Evolutionary conservation across 2,888 invertebrate genomes (phyloP), one percentile per base, ranked within the genome.

Genomic region (Catotricha subobsoleta): DNA sequence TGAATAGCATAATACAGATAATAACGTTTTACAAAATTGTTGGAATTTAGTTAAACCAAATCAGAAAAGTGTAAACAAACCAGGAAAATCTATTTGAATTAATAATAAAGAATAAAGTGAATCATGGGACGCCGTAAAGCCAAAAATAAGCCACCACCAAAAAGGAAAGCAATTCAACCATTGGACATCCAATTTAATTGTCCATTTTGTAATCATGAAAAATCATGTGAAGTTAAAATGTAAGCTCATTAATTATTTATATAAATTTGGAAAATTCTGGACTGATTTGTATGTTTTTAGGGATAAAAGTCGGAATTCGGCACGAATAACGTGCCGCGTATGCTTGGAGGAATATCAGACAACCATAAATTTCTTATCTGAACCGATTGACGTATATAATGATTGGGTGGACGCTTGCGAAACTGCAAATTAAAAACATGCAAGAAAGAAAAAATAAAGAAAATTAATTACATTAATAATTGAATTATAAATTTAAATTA

Each of bases 401-500:
- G 95, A 97, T 60, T 98, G 97, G 97, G 94, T 98, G 45, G 97
- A 98, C 69, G 97, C 95, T 1, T 98, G 97, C 66, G 97, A 98
- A 70, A 76, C 70, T 52, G 95, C 94, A 42, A 98, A 91, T 62
- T 78, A 62, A 68, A n/a, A n/a, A n/a, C n/a, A n/a, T n/a, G n/a
- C n/a, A n/a, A n/a, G n/a, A n/a, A n/a, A n/a, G n/a, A n/a, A n/a
- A n/a, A n/a, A n/a, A n/a, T n/a, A n/a, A n/a, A n/a, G n/a, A n/a
- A n/a, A n/a, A n/a, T n/a, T n/a, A n/a, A n/a, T n/a, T n/a, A n/a
- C n/a, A n/a, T n/a, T n/a, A n/a, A n/a, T n/a, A n/a, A n/a, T n/a
- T n/a, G n/a, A n/a, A n/a, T n/a, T n/a, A n/a, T n/a, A n/a, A n/a
- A n/a, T n/a, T n/a, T n/a, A n/a, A n/a, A n/a, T n/a, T n/a, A n/a